Evolutionary conservation across 2,113 vertebrate species (phyloP), one percentile per base, ranked within the genome.

Genomic region (Ranitomeya variabilis): DNA sequence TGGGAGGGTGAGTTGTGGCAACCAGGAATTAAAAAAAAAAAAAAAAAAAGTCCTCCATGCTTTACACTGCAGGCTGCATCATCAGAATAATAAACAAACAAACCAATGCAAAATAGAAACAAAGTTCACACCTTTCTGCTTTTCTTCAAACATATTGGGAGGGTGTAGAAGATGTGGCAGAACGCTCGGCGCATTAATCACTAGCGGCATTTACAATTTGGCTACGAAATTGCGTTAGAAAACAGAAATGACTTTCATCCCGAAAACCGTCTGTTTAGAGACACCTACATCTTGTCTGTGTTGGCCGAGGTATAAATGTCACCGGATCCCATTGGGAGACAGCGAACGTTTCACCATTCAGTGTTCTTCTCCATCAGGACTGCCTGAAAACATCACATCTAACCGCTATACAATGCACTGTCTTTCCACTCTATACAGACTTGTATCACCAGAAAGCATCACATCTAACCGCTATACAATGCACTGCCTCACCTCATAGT

Each of bases 1-100:
- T 98, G 82, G 97, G 96, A 51, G 97, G 97, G 97, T 98, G 90
- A 94, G 97, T 95, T 37, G 52, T 4, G 11, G 21, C 16, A 45
- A 45, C 37, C 37, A 45, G 37, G 37, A 45, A 45, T 45, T 45
- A 4, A 45, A 45, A 45, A 45, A 37, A 37, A 7, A 0, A 1
- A 18, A 14, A 6, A 14, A 7, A 1, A 16, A 45, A 18, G 45
- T 13, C 13, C 31, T 74, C 16, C 71, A 45, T 74, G 15, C 26
- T 16, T 31, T 37, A 73, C 26, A 31, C 14, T 73, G 69, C 69
- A 37, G 6, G 26, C 23, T 16, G 23, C 26, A 73, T 7, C 69
- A 3, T 45, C 13, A 73, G 14, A 73, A 9, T 15, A 73, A 5
- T 15, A 9, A 73, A 13, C 1, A n/a, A 9, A 7, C 6, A 2